Base-by-base conservation (phyloP, 2,797 vertebrate species). In the Dermochelys coriacea region DNA sequence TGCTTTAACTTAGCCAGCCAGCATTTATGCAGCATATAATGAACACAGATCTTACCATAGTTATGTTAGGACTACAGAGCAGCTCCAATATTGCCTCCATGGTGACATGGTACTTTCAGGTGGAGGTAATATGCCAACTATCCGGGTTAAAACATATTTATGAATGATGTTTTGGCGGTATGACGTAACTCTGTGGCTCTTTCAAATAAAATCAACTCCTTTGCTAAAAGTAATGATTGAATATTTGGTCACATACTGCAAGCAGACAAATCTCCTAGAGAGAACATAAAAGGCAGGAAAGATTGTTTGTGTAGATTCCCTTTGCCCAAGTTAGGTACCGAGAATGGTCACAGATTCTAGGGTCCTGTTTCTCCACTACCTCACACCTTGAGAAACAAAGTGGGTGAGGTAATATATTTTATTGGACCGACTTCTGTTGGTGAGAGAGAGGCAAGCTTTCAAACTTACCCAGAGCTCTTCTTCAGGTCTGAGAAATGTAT, bases 221-320 rank as follows among this genome's bases (percentile, higher is more conserved):
- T 61, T 25, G 45, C 41, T 49, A 47, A 23, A 50, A 34, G 45
- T 82, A 64, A n/a, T 50, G 8, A 23, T 50, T 0, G 3, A 23
- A 2, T 64, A 64, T n/a, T 74, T 41, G 19, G 49, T 47, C 91
- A 78, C 45, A 41, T 29, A 45, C 61, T 79, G 45, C 23, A 50
- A 68, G 84, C 51, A 90, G 47, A 31, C 50, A 82, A 49, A 55
- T 16, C 5, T 86, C 3, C n/a, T 78, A 75, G 0, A 49, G 59
- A 34, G 75, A 77, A 6, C 23, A 31, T 0, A 2, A 21, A 1
- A 11, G 4, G 19, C 41, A 4, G 71, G 12, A 45, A 25, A 74
- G 6, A 45, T 74, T 27, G 11, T 23, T 68, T 21, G 37, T 7
- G 11, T 45, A 12, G 5, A 2, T 5, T 18, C 47, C 82, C 52